Conservation (phyloP, 1,140 invertebrate genomes). For the Babylonia areolata region DNA sequence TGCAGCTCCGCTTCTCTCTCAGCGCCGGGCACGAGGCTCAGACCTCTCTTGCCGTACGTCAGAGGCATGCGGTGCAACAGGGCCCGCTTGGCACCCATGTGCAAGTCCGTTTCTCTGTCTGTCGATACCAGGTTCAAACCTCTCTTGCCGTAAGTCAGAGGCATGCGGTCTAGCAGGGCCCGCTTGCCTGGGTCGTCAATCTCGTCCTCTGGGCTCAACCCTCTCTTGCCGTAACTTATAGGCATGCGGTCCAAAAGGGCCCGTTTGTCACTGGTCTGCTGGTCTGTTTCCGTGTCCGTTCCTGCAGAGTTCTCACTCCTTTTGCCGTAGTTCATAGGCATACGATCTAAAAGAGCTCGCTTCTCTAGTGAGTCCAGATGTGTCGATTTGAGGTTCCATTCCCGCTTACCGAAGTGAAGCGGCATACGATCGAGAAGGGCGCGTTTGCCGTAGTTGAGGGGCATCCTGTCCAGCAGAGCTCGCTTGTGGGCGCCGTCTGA, state of each 20-base stretch:
- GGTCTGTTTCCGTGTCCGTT: neutral
- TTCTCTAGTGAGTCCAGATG: too few relatives aligned
- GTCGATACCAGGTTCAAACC: neutral
- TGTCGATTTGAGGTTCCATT: neutral
- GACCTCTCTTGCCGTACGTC: neutral
- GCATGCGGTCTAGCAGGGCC: conserved; percentile 7
- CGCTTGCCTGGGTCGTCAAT: neutral
- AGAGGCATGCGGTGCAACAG: neutral
- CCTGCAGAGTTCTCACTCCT: neutral
- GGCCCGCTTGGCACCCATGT: neutral
- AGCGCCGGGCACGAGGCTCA: neutral
- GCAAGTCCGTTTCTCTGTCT: neutral
- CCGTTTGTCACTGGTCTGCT: neutral
- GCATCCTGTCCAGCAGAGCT: neutral
- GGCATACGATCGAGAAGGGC: neutral
- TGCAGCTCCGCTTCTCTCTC: neutral
- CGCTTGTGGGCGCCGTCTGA: neutral
- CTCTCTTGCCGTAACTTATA: neutral
- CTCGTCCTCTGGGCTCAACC: neutral
- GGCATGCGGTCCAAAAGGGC: neutral
- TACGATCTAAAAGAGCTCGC: neutral
- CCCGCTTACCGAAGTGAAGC: neutral
- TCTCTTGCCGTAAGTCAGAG: neutral
- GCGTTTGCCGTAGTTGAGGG: neutral
- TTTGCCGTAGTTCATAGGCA: neutral